Conservation (phyloP, 2,888 invertebrate genomes). For the Idaea biselata region DNA sequence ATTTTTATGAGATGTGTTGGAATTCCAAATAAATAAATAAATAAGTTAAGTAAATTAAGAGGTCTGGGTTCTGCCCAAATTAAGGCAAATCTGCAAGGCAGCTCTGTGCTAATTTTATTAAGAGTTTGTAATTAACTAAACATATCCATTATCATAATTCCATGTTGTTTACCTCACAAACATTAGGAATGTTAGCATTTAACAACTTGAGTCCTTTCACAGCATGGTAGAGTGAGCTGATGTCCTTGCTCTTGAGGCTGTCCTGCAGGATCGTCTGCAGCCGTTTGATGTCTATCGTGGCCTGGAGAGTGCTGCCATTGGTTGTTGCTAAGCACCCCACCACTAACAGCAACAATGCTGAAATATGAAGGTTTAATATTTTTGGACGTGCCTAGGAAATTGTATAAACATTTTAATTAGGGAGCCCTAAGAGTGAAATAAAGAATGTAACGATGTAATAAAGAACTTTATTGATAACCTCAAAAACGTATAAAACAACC, state of each 20-base stretch:
- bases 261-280: constrained; percentile 66
- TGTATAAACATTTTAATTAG: too few species aligned
- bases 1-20: too few species aligned
- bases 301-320: constrained; percentile 60
- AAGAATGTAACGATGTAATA: background rate
- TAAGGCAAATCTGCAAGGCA: too few species aligned
- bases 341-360: constrained; percentile 48
- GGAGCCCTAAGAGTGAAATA: too few species aligned
- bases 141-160: too few species aligned
- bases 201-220: constrained; percentile 86
- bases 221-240: constrained; percentile 86
- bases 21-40: too few species aligned
- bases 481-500: constrained; percentile 18
- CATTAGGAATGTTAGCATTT: constrained; percentile 80
- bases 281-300: constrained; percentile 63
- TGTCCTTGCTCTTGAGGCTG: constrained; percentile 80
- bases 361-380: constrained; percentile 30
- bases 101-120: too few species aligned
- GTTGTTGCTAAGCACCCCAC: constrained; percentile 49
- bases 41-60: too few species aligned
- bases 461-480: constrained; percentile 29
- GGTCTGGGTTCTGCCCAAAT: too few species aligned
- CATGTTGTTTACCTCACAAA: constrained; percentile 78
- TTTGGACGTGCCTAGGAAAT: background rate
- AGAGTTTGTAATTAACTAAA: too few species aligned